Evolutionary conservation across 2,888 invertebrate species (phyloP).

Genomic region (Euspilapteryx auroguttella): DNA sequence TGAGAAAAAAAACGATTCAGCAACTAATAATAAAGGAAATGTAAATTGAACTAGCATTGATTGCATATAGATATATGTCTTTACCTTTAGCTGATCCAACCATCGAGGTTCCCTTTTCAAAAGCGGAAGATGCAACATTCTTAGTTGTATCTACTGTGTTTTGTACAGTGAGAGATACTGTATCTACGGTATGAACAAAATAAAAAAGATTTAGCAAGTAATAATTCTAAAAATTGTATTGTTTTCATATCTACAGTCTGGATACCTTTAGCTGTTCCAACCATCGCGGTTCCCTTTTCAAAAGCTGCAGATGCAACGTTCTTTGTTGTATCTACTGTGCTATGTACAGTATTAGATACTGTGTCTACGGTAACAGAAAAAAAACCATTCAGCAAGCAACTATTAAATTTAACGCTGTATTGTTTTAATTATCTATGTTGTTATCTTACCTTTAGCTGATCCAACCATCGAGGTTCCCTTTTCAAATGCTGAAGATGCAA

Average conservation of each 20-base stretch:
- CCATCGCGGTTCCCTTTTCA: slow-evolving; percentile 18
- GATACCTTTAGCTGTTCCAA: slow-evolving; percentile 1
- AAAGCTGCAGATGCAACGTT: slow-evolving; percentile 20
- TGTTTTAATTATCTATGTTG: too few relatives aligned
- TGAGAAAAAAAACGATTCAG: too few relatives aligned
- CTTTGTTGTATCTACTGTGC: slow-evolving; percentile 25
- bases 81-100: too few relatives aligned
- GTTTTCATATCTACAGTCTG: too few relatives aligned
- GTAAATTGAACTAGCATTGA: too few relatives aligned
- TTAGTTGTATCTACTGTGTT: slow-evolving; percentile 30
- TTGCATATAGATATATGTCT: not conserved
- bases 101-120: slow-evolving; percentile 19
- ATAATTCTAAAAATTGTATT: too few relatives aligned
- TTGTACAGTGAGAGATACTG: slow-evolving; percentile 18
- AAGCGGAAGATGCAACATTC: slow-evolving; percentile 20
- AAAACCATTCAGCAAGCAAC: too few relatives aligned
- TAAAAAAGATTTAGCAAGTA: slow-evolving; percentile 9
- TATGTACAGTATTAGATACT: slow-evolving; percentile 17
- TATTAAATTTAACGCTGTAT: too few relatives aligned
- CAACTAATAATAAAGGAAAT: too few relatives aligned
- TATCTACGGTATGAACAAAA: slow-evolving; percentile 20
- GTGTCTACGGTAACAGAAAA: slow-evolving; percentile 21
- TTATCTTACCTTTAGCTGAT: slow-evolving; percentile 9
- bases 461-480: slow-evolving; percentile 11
- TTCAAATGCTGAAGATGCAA: slow-evolving; percentile 12